These are phyloP conservation scores for Varroa destructor DNA, from an alignment of 1,140 invertebrate genomes.

Conservation along the genomic window DNA sequence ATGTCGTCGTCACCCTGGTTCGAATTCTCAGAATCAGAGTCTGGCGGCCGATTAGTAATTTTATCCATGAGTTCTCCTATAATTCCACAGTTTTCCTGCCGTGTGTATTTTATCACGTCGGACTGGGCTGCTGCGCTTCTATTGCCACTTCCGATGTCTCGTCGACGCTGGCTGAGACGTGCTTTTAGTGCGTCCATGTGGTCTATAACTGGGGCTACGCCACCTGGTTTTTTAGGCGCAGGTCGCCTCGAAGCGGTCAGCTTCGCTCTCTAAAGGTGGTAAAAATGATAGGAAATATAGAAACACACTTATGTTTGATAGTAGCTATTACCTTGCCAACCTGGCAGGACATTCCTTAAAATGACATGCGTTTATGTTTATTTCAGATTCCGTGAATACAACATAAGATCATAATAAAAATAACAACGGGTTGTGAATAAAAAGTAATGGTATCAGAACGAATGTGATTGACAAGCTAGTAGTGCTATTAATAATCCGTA, in stretches of 20 bases:
- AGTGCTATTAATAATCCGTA: too few relatives aligned
- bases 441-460: too few relatives aligned
- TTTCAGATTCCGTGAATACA: too few relatives aligned
- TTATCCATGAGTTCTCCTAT: neutral
- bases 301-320: neutral
- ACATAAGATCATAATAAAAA: too few relatives aligned
- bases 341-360: neutral
- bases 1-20: neutral
- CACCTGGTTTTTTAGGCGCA: neutral
- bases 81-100: neutral
- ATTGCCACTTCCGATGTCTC: neutral
- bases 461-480: too few relatives aligned
- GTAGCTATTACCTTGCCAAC: neutral
- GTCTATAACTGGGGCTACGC: neutral
- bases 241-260: neutral
- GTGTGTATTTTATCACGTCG: too few relatives aligned
- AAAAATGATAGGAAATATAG: neutral
- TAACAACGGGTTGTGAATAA: too few relatives aligned
- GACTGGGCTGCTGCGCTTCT: too few relatives aligned
- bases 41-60: neutral
- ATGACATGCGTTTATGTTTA: neutral
- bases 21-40: neutral
- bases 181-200: conserved; percentile 1
- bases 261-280: neutral
- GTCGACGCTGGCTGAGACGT: neutral